Percentiles rank a stretch among this genome's conserved stretches.
Evolutionary conservation across 2,888 invertebrate species (phyloP).

Genomic region (Fragum fragum): DNA sequence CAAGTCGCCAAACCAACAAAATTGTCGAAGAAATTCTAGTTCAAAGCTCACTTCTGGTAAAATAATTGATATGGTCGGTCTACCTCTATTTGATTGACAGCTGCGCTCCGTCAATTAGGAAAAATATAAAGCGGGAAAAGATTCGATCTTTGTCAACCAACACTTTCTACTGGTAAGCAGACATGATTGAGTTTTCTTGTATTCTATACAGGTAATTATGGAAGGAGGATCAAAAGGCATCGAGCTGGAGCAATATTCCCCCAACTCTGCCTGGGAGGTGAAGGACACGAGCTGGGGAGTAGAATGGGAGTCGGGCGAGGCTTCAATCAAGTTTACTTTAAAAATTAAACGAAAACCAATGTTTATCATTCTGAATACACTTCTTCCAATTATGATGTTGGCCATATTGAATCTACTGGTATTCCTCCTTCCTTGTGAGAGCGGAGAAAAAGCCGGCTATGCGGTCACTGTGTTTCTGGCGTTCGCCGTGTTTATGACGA

Average conservation of each 20-base stretch:
- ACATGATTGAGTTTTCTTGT: no score
- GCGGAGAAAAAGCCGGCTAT: conserved; percentile 48
- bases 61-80: no score
- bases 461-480: conserved; percentile 50
- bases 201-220: conserved; percentile 5
- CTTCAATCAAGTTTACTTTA: conserved; percentile 15
- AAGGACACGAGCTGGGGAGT: conserved; percentile 5
- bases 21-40: no score
- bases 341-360: conserved; percentile 34
- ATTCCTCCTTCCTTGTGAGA: conserved; percentile 29
- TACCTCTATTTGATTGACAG: no score
- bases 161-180: no score
- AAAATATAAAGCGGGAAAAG: no score
- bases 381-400: conserved; percentile 33
- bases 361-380: conserved; percentile 17
- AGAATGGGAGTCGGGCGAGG: conserved; percentile 1
- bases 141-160: no score
- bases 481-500: conserved; percentile 47
- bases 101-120: no score
- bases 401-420: conserved; percentile 31
- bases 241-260: conserved; percentile 9
- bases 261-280: conserved; percentile 39
- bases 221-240: conserved; percentile 15
- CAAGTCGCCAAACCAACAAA: no score
- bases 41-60: no score